Evolutionary conservation across 2,797 vertebrate species (phyloP), one percentile per base, ranked within the genome.

Genomic region (Acipenser oxyrinchus): DNA sequence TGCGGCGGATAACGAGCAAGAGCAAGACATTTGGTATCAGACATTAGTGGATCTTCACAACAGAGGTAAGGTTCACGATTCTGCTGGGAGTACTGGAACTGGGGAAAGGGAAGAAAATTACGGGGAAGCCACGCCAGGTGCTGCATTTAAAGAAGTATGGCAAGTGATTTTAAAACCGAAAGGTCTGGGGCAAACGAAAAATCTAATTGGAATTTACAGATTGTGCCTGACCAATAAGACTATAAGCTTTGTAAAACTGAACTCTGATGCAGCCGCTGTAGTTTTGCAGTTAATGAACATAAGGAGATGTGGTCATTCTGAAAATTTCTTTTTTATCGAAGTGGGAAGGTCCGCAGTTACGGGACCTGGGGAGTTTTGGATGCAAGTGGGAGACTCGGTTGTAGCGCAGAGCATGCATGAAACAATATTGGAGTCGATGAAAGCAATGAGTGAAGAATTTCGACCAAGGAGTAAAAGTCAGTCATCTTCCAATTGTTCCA

Each of bases 251-350:
- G 93, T 94, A 68, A 94, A 94, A 72, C 84, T 94, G 49, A 94
- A 94, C 74, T 91, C 93, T 0, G 92, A 93, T 67, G 92, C 90
- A 0, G 92, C 92, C 0, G 91, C 92, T 0, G 93, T 94, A 62
- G 91, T 93, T 48, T 78, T 94, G 74, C 93, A 94, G 80, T 78
- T 94, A 58, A 92, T 93, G 86, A 94, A 94, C 75, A 93, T 94
- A 74, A 79, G 93, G 3, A 84, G 93, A 61, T 94, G 93, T 6
- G 93, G 93, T 15, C 92, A 94, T 79, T 94, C 93, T 0, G 93
- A 94, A 75, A 93, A 93, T 78, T 94, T 93, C 75, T 94, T 94
- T 78, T 94, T 94, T 75, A 93, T 94, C 4, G 93, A 94, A 80
- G 93, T 94, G 72, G 93, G 93, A 55, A 87, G 93, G 37, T 94